Evolutionary conservation across 2,797 vertebrate species (phyloP).

Genomic region (Presbytis comata): DNA sequence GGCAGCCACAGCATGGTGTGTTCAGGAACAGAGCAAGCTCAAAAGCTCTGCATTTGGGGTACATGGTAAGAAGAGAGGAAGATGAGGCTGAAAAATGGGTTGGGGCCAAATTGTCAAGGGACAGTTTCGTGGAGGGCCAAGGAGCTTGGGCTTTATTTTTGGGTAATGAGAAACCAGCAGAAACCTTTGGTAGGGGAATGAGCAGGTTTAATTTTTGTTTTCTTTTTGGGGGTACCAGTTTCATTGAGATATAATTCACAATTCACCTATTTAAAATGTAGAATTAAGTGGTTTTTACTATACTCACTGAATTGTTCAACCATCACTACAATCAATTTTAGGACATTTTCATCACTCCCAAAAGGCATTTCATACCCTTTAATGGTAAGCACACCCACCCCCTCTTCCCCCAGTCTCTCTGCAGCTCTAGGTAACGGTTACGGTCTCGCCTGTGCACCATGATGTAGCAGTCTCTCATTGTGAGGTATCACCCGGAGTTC

Average conservation of each 20-base stretch:
- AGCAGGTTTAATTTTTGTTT: background rate
- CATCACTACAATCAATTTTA: background rate
- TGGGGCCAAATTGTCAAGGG: background rate
- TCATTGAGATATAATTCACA: background rate
- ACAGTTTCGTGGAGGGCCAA: background rate
- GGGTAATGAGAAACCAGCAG: background rate
- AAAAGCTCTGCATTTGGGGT: background rate
- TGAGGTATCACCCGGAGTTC: background rate
- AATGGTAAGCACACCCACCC: background rate
- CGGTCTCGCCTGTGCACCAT: background rate
- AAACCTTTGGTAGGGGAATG: background rate
- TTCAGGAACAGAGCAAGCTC: background rate
- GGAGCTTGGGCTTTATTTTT: background rate
- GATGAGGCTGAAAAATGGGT: background rate
- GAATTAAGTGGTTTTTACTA: background rate
- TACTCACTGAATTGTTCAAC: background rate
- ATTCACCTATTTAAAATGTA: background rate
- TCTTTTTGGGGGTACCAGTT: background rate
- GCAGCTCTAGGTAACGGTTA: background rate
- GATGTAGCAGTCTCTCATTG: background rate
- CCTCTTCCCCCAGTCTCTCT: background rate
- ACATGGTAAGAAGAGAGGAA: background rate
- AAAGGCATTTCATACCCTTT: background rate
- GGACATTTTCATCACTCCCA: background rate
- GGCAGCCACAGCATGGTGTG: accelerated